These are phyloP conservation scores for Oligia strigilis DNA, from an alignment of 2,888 invertebrate genomes.

Conservation along the genomic window DNA sequence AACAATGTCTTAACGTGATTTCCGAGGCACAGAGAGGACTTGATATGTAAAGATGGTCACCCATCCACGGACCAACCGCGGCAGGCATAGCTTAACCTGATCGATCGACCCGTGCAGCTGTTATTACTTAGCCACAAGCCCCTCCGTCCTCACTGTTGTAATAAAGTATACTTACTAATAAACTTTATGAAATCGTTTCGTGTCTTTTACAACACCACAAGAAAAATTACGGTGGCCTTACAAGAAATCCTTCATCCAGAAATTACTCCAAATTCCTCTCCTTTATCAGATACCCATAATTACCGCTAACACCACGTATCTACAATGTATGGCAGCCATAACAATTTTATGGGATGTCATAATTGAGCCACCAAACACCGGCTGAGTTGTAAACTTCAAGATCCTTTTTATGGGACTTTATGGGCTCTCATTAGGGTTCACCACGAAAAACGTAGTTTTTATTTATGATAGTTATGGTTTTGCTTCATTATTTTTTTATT, in stretches of 20 bases:
- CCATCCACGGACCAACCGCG: too few relatives aligned
- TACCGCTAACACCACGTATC: conserved; percentile 38
- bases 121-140: too few relatives aligned
- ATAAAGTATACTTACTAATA: too few relatives aligned
- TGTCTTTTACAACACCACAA: background rate
- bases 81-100: too few relatives aligned
- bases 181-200: background rate
- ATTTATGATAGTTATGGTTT: conserved; percentile 38
- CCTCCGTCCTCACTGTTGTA: too few relatives aligned
- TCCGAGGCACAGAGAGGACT: too few relatives aligned
- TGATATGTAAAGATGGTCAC: too few relatives aligned
- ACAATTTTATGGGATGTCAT: conserved; percentile 57
- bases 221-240: background rate
- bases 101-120: too few relatives aligned
- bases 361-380: conserved; percentile 45
- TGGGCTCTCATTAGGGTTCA: conserved; percentile 43
- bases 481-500: conserved; percentile 40
- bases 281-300: conserved; percentile 41
- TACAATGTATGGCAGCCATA: conserved; percentile 44
- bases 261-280: conserved; percentile 34
- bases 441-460: conserved; percentile 39
- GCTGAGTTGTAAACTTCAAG: conserved; percentile 37
- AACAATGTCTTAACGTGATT: too few relatives aligned
- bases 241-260: background rate
- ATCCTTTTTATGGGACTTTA: conserved; percentile 50